Evolutionary conservation across 1,140 invertebrate genomes (phyloP).

Genomic region (Heliconius hewitsoni): DNA sequence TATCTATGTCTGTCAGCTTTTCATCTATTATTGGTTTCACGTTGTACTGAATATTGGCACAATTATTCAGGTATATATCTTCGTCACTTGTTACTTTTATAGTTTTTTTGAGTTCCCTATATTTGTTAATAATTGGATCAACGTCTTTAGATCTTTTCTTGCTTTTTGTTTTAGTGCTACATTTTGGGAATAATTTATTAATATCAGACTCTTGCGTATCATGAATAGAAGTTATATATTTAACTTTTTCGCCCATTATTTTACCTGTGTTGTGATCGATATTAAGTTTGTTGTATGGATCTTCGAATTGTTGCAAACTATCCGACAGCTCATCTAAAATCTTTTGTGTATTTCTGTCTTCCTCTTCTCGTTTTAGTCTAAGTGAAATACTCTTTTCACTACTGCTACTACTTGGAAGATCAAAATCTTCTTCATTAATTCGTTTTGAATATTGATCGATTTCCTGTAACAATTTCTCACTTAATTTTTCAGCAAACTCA

Average conservation of each 20-base stretch:
- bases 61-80: conserved; percentile 77
- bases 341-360: conserved; percentile 75
- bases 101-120: conserved; percentile 73
- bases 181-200: conserved; percentile 76
- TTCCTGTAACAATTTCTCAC: conserved; percentile 87
- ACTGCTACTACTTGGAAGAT: conserved; percentile 75
- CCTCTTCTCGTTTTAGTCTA: conserved; percentile 70
- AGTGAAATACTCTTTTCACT: conserved; percentile 76
- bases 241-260: conserved; percentile 77
- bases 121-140: conserved; percentile 77
- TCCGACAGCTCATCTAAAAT: conserved; percentile 74
- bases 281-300: conserved; percentile 81
- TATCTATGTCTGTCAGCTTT: conserved; percentile 64
- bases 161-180: conserved; percentile 73
- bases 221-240: conserved; percentile 71
- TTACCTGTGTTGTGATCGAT: conserved; percentile 61
- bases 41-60: conserved; percentile 75
- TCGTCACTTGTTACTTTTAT: conserved; percentile 76
- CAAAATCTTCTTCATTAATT: conserved; percentile 80
- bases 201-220: conserved; percentile 72
- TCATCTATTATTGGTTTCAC: conserved; percentile 66
- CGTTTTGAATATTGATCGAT: conserved; percentile 85
- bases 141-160: conserved; percentile 76
- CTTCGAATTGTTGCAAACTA: conserved; percentile 81
- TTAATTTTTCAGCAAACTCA: conserved; percentile 89